Conservation (phyloP, 2,797 vertebrate species). For the Lepus townsendii region DNA sequence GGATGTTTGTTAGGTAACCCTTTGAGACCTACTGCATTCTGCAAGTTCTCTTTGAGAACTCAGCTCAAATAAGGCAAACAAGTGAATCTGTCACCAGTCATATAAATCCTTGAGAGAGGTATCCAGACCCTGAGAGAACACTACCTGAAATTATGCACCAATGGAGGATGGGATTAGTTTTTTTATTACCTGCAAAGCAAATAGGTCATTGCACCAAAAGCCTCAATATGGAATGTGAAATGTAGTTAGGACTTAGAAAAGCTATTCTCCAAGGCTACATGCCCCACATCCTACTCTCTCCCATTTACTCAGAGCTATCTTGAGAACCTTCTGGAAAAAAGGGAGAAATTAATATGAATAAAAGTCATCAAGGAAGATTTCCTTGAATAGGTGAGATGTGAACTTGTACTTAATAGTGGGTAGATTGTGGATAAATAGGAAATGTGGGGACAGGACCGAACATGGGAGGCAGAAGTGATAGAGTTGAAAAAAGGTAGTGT, state of each 20-base stretch:
- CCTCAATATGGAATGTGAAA: slow-evolving; percentile 3
- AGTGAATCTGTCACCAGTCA: background rate
- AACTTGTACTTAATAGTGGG: background rate
- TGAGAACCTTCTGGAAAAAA: background rate
- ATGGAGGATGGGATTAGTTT: background rate
- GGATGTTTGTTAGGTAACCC: background rate
- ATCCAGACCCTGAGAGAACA: background rate
- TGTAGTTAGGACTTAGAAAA: background rate
- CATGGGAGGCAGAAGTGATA: background rate
- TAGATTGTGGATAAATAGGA: background rate
- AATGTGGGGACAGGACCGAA: background rate
- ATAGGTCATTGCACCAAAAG: slow-evolving; percentile 18
- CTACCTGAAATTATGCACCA: background rate
- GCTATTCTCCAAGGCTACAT: slow-evolving; percentile 30
- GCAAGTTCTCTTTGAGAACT: background rate
- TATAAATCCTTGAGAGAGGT: slow-evolving; percentile 24
- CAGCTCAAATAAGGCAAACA: slow-evolving; percentile 19
- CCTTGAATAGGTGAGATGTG: background rate
- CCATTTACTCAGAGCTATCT: background rate
- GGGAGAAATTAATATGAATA: background rate
- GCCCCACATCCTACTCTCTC: background rate
- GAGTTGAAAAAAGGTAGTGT: background rate
- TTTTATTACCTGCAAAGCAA: slow-evolving; percentile 58
- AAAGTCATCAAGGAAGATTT: slow-evolving; percentile 44
- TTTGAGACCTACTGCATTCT: background rate